A percentile compares a stretch with the other conserved stretches of the same genome.
Conservation (phyloP, 1,140 invertebrate genomes). For the Drosophila malerkotliana region DNA sequence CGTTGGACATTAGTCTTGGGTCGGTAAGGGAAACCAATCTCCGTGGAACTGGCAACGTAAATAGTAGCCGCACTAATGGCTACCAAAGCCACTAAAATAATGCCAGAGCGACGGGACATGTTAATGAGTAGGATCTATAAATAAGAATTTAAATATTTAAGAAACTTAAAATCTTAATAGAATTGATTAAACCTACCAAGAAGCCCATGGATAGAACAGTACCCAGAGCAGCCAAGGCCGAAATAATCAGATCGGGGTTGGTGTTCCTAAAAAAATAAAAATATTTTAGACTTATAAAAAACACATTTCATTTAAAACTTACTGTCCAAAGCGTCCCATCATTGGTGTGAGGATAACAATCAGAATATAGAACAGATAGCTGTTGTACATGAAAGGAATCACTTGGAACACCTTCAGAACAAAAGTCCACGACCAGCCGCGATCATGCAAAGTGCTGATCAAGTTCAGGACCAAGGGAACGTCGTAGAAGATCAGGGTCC, state of each 20-base stretch:
- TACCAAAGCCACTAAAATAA: slow-evolving; percentile 75
- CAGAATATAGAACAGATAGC: slow-evolving; percentile 87
- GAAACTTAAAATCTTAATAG: too few relatives aligned
- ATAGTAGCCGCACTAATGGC: slow-evolving; percentile 82
- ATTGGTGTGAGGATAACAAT: slow-evolving; percentile 89
- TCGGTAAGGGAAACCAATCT: slow-evolving; percentile 90
- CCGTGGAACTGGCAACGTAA: slow-evolving; percentile 87
- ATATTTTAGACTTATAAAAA: not conserved
- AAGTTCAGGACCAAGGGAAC: slow-evolving; percentile 54
- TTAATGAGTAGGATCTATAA: slow-evolving; percentile 61
- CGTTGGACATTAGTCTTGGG: slow-evolving; percentile 87
- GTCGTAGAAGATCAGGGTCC: slow-evolving; percentile 59
- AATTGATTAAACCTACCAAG: slow-evolving; percentile 38
- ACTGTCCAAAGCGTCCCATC: slow-evolving; percentile 86
- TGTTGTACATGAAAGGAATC: slow-evolving; percentile 85
- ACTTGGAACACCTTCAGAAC: slow-evolving; percentile 84
- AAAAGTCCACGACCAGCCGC: slow-evolving; percentile 86
- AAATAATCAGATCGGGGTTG: slow-evolving; percentile 86
- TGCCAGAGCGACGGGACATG: slow-evolving; percentile 57
- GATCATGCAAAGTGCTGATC: slow-evolving; percentile 52
- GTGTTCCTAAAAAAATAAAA: slow-evolving; percentile 60
- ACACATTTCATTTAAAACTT: not conserved
- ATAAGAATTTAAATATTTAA: too few relatives aligned
- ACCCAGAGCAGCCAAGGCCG: slow-evolving; percentile 83
- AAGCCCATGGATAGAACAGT: slow-evolving; percentile 66